A percentile compares a stretch with the other conserved stretches of the same genome.
phyloP scores from a whole-genome alignment of 1,140 invertebrate species.

The Forficula auricularia region DNA sequence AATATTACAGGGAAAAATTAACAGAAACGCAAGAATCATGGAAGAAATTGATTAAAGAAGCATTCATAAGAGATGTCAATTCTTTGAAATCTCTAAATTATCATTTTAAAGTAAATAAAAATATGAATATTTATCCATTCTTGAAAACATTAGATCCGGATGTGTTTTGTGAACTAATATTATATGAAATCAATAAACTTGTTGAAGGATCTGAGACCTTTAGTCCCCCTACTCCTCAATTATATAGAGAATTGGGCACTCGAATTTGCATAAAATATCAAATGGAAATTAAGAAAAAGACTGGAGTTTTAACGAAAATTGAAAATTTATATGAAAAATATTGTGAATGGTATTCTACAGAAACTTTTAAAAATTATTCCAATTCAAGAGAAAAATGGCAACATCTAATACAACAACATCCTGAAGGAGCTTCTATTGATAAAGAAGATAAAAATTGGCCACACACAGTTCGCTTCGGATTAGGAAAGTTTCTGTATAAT shows the following conservation, averaged over 20 bases:
- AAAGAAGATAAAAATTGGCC: slow-evolving; percentile 45
- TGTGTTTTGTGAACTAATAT: slow-evolving; percentile 41
- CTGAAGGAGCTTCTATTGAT: slow-evolving; percentile 39
- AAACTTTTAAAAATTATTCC: slow-evolving; percentile 14
- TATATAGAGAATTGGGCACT: slow-evolving; percentile 39
- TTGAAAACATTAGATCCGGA: slow-evolving; percentile 43
- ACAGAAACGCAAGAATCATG: slow-evolving; percentile 45
- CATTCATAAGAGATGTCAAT: slow-evolving; percentile 47
- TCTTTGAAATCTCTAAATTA: slow-evolving; percentile 33
- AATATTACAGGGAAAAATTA: slow-evolving; percentile 35
- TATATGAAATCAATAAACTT: slow-evolving; percentile 46
- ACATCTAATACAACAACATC: slow-evolving; percentile 33
- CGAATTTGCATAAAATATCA: slow-evolving; percentile 26
- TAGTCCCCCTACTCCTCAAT: slow-evolving; percentile 43
- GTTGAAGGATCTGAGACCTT: slow-evolving; percentile 60
- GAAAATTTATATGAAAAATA: slow-evolving; percentile 47
- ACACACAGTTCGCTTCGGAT: slow-evolving; percentile 30
- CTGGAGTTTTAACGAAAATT: slow-evolving; percentile 48
- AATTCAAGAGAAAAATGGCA: slow-evolving; percentile 63
- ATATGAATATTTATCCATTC: slow-evolving; percentile 53
- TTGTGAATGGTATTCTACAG: slow-evolving; percentile 39
- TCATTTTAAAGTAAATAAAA: slow-evolving; percentile 19
- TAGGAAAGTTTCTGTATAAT: slow-evolving; percentile 73
- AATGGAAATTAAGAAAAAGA: slow-evolving; percentile 41
- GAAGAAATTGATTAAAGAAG: slow-evolving; percentile 36